Evolutionary conservation across 2,113 vertebrate genomes (phyloP).

Genomic region (Eurystomus gularis): DNA sequence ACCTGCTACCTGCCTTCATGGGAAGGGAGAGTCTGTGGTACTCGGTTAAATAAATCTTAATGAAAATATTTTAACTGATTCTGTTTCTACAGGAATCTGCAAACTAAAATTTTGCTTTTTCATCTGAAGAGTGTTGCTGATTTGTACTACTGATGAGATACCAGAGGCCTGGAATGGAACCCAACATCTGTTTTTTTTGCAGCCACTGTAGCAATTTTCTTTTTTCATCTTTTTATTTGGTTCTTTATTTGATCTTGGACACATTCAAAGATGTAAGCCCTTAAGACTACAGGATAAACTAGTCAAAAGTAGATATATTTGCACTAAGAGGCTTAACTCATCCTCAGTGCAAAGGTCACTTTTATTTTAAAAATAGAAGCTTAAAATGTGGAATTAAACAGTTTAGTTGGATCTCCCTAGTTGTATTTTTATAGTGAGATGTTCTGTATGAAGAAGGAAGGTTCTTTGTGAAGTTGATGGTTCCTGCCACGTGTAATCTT

Average conservation of each 20-base stretch:
- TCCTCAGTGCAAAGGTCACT: slow-evolving; percentile 45
- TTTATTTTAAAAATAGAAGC: slow-evolving; percentile 64
- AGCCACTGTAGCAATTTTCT: background rate
- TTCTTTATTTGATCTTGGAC: slow-evolving; percentile 50
- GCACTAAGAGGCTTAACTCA: slow-evolving; percentile 54
- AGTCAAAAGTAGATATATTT: slow-evolving; percentile 56
- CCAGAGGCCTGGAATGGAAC: background rate
- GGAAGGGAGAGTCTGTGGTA: background rate
- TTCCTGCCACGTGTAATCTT: background rate
- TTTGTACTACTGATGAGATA: background rate
- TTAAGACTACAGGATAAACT: slow-evolving; percentile 63
- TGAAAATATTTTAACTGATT: background rate
- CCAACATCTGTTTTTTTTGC: background rate
- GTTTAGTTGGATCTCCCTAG: background rate
- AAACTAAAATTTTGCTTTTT: background rate
- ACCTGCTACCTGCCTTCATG: fast-evolving
- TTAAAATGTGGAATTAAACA: slow-evolving; percentile 10
- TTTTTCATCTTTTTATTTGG: slow-evolving; percentile 35
- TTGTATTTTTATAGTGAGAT: background rate
- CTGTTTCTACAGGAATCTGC: background rate
- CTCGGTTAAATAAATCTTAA: background rate
- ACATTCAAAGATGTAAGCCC: slow-evolving; percentile 44
- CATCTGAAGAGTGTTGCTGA: background rate
- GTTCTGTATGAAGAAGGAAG: background rate
- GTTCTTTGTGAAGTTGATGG: background rate